A percentile compares a stretch with the other conserved stretches of the same genome.
phyloP scores from a whole-genome alignment of 2,797 vertebrate species.

The Pagetopsis macropterus region DNA sequence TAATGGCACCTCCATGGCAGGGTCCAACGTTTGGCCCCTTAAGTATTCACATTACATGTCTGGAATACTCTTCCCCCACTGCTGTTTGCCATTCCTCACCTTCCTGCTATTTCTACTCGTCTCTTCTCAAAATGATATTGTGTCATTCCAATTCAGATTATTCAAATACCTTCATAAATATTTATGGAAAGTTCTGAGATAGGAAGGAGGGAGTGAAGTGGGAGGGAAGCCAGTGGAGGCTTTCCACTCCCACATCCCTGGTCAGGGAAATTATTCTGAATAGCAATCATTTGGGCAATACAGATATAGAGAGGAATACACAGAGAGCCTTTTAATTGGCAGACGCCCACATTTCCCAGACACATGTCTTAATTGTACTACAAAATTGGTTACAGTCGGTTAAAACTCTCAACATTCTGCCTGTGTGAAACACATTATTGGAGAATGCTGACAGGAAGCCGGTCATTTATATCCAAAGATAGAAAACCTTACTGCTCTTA shows the following conservation, averaged over 20 bases:
- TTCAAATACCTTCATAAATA: conserved; percentile 79
- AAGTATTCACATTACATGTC: conserved; percentile 28
- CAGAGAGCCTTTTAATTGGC: conserved; percentile 50
- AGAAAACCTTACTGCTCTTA: neutral
- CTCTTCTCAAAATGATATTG: conserved; percentile 70
- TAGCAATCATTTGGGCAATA: conserved; percentile 65
- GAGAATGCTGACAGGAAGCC: neutral
- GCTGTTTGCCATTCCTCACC: conserved; percentile 55
- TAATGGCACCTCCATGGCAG: conserved; percentile 9
- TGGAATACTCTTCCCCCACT: conserved; percentile 33
- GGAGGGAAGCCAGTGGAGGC: conserved; percentile 57
- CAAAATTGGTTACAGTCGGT: conserved; percentile 25
- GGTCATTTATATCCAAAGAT: neutral
- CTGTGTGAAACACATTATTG: neutral
- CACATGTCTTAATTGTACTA: conserved; percentile 14
- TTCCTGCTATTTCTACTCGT: conserved; percentile 54
- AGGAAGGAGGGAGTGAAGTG: conserved; percentile 38
- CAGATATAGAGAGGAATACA: conserved; percentile 23
- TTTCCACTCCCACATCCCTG: conserved; percentile 63
- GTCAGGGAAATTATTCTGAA: conserved; percentile 74
- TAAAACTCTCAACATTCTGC: conserved; percentile 21
- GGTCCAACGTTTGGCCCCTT: conserved; percentile 15
- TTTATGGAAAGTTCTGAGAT: conserved; percentile 63
- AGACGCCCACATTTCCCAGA: conserved; percentile 34
- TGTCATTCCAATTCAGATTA: conserved; percentile 77